Evolutionary conservation across 2,797 vertebrate genomes (phyloP).

Genomic region (Urosaurus nigricauda): DNA sequence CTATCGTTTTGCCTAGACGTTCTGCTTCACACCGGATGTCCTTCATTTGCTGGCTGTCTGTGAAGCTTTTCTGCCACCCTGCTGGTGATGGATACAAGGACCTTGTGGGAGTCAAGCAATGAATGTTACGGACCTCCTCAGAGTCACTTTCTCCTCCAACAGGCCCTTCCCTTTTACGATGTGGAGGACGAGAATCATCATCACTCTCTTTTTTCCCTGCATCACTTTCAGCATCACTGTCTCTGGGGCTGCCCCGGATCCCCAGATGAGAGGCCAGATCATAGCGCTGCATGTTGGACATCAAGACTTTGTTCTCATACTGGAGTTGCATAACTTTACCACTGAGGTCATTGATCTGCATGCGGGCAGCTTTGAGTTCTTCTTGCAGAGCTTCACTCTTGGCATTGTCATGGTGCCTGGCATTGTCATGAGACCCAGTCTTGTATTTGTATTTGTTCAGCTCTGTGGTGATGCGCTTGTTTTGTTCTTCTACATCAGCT

Average conservation of each 20-base stretch:
- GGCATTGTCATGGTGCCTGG: constrained; percentile 88
- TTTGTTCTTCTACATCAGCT: constrained; percentile 96
- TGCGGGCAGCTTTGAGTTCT: constrained; percentile 93
- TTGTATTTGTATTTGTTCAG: constrained; percentile 98
- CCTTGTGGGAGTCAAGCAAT: constrained; percentile 95
- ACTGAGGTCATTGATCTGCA: constrained; percentile 97
- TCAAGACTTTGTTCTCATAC: constrained; percentile 97
- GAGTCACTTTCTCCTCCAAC: constrained; percentile 97
- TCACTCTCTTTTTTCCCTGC: constrained; percentile 94
- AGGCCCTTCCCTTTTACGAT: constrained; percentile 96
- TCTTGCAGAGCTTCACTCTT: constrained; percentile 94
- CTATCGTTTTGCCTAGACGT: constrained; percentile 95
- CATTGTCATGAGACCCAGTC: constrained; percentile 90
- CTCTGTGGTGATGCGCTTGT: constrained; percentile 93
- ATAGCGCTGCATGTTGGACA: constrained; percentile 99
- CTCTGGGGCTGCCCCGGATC: constrained; percentile 92
- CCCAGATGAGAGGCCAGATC: constrained; percentile 96
- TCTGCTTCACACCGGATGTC: constrained; percentile 97
- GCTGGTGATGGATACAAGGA: constrained; percentile 88
- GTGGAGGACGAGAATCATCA: constrained; percentile 91
- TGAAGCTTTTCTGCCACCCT: constrained; percentile 92
- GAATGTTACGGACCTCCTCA: constrained; percentile 94
- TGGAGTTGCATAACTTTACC: constrained; percentile 99
- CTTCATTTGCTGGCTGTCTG: constrained; percentile 97
- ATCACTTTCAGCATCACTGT: constrained; percentile 96